Conservation (phyloP, 2,888 invertebrate genomes). For the Nemurella pictetii region DNA sequence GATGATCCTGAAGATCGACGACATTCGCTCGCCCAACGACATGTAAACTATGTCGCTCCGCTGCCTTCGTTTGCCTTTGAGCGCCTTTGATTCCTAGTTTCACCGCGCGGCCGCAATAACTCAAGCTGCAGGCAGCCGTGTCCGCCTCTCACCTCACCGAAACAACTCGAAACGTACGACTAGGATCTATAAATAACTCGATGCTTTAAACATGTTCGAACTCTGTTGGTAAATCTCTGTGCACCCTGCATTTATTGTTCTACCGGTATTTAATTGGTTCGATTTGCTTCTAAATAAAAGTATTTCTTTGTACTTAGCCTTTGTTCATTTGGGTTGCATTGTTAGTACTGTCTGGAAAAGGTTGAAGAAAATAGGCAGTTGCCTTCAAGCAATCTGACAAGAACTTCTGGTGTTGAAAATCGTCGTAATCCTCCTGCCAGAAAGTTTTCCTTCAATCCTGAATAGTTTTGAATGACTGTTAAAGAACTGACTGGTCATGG, state of each 20-base stretch:
- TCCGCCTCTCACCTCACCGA: neutral
- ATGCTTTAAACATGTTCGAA: neutral
- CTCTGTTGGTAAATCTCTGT: neutral
- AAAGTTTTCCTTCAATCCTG: no score
- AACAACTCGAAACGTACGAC: neutral
- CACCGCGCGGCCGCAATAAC: neutral
- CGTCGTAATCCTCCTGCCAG: no score
- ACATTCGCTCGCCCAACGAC: constrained; percentile 71
- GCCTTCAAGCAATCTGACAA: no score
- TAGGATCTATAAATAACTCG: neutral
- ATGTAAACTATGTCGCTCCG: neutral
- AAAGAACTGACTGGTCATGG: no score
- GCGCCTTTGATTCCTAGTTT: neutral
- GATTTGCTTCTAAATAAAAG: constrained; percentile 13
- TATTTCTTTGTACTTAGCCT: constrained; percentile 17
- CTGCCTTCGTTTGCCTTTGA: neutral
- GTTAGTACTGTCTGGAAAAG: no score
- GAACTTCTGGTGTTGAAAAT: no score
- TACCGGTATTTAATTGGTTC: neutral
- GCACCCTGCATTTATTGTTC: neutral
- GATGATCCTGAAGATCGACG: constrained; percentile 99
- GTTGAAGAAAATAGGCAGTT: no score
- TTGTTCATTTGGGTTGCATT: no score
- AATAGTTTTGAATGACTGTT: no score
- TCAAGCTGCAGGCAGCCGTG: neutral